Base-by-base conservation (phyloP, 2,888 invertebrate species). In the Ypsolopha scabrella region DNA sequence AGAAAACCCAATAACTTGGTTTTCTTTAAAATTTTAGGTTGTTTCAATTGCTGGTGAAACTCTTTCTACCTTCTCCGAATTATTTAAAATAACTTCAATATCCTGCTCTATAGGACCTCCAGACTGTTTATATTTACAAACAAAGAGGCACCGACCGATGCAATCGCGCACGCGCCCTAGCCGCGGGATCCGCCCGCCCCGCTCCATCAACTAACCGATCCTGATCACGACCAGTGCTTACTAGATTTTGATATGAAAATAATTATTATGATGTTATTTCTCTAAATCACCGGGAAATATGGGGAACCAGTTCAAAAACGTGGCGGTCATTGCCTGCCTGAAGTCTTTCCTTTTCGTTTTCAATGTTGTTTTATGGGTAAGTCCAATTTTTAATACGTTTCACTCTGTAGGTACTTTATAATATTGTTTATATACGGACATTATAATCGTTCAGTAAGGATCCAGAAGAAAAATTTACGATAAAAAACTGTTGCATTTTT, bases 341-440 rank as follows among this genome's bases (percentile, higher is more conserved):
- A 94, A 94, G 72, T 91, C 91, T 1, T 80, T 94, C 41, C 83
- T 95, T 55, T 93, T 94, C 88, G 79, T 92, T 51, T 94, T 94
- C 81, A 95, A 94, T 78, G 88, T 93, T 60, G 79, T 92, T 35
- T 94, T 94, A 77, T 93, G 92, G 93, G 95, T 95, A 78, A 90
- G 92, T 86, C 24, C 11, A 10, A n/a, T 51, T 38, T 7, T 9
- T 34, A 38, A 43, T 41, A 14, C 11, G n/a, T 41, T 43, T 7
- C 13, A 6, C 11, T 10, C 43, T 9, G 10, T n/a, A n/a, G n/a
- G n/a, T 48, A 39, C 6, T 10, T 24, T 9, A 9, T 39, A 24
- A 24, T 24, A 24, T 24, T 24, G n/a, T 24, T 24, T 4, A 24
- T 24, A 4, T 24, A 24, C 4, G 24, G 24, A 24, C 4, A 24